phyloP scores from a whole-genome alignment of 2,888 invertebrate species.

The Acleris holmiana region DNA sequence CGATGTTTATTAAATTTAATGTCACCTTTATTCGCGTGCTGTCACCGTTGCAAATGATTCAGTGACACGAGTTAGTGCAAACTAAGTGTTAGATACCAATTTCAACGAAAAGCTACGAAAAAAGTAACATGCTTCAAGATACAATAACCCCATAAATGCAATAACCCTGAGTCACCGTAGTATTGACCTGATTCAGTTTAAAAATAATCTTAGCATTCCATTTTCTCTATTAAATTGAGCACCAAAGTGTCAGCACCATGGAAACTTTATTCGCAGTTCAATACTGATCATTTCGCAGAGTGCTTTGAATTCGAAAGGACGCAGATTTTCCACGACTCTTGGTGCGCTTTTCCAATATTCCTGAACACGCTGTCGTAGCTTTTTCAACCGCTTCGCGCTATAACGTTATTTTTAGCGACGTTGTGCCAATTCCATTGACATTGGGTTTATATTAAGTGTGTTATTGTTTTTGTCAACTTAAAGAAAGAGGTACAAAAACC shows the following conservation, averaged over 20 bases:
- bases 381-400: not conserved
- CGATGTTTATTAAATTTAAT: too few relatives aligned
- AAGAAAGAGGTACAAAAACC: too few relatives aligned
- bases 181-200: not conserved
- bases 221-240: not conserved
- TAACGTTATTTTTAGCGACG: not conserved
- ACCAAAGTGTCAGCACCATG: not conserved
- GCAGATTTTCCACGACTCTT: conserved; percentile 14
- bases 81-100: too few relatives aligned
- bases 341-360: conserved; percentile 21
- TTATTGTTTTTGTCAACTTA: too few relatives aligned
- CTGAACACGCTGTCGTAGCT: conserved; percentile 9
- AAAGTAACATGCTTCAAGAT: too few relatives aligned
- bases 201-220: not conserved
- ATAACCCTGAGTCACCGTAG: too few relatives aligned
- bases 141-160: too few relatives aligned
- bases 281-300: conserved; percentile 8
- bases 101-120: too few relatives aligned
- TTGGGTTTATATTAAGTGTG: too few relatives aligned
- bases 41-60: too few relatives aligned
- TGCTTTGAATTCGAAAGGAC: conserved; percentile 25
- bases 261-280: not conserved
- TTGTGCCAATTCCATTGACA: not conserved
- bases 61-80: too few relatives aligned
- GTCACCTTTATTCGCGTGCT: too few relatives aligned